These are phyloP conservation scores for Drosophila mauritiana DNA, from an alignment of 1,140 invertebrate species.

Conservation along the genomic window DNA sequence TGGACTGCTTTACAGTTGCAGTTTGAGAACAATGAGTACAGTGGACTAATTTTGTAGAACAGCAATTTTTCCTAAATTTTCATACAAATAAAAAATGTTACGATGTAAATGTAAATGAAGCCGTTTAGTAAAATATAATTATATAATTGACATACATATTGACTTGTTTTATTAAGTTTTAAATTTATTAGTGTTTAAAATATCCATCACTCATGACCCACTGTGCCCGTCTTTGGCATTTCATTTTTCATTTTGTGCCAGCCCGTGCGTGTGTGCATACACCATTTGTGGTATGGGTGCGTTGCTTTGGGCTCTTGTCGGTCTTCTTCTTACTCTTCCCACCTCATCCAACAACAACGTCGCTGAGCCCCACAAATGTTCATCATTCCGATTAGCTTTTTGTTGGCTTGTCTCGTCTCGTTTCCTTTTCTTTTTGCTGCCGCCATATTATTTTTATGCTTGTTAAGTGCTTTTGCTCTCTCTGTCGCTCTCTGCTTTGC, in stretches of 20 bases:
- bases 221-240: slow-evolving; percentile 64
- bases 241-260: slow-evolving; percentile 79
- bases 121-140: too few relatives aligned
- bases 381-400: slow-evolving; percentile 47
- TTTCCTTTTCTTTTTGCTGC: slow-evolving; percentile 41
- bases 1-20: slow-evolving; percentile 8
- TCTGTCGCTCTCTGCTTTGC: slow-evolving; percentile 59
- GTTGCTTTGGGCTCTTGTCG: slow-evolving; percentile 58
- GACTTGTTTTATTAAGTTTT: not conserved
- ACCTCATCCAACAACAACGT: slow-evolving; percentile 6
- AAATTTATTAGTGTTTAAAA: not conserved
- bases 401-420: slow-evolving; percentile 43
- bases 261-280: slow-evolving; percentile 12
- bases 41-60: not conserved
- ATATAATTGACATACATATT: too few relatives aligned
- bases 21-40: not conserved
- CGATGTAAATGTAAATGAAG: too few relatives aligned
- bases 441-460: slow-evolving; percentile 78
- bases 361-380: slow-evolving; percentile 29
- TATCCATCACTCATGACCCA: slow-evolving; percentile 19
- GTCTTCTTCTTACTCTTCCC: slow-evolving; percentile 1
- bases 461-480: slow-evolving; percentile 53
- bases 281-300: slow-evolving; percentile 40
- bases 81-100: too few relatives aligned
- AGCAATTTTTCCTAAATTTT: too few relatives aligned